Base-by-base conservation (phyloP, 2,797 vertebrate species). In the Apogon hyalosoma region DNA sequence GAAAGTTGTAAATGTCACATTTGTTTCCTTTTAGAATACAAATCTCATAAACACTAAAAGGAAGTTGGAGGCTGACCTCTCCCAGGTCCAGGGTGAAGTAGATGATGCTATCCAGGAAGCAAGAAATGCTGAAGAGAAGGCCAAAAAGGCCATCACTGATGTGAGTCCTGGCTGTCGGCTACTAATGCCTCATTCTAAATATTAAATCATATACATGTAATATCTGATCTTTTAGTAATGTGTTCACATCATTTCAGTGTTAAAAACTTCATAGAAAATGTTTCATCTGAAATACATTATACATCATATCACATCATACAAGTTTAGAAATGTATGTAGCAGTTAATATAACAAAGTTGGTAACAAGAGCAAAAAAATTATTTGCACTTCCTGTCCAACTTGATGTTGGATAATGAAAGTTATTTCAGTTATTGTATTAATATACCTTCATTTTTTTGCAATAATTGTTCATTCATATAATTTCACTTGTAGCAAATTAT, bases 141-240 rank as follows among this genome's bases (percentile, higher is more conserved):
- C 96, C 73, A 97, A 96, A 88, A 97, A 97, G 71, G 95, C 95
- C 1, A 95, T 97, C 77, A 96, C 94, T 41, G 95, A 97, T 60
- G 96, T 98, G 75, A 95, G 86, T 2, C 13, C 3, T 65, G 19
- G 50, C n/a, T 42, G n/a, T 8, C 9, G 36, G 6, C 48, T 55
- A 57, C 15, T 31, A 15, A 14, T 19, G 13, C 14, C 11, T 43
- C 1, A 31, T 60, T 63, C 16, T 38, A 49, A 52, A 36, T 4
- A 21, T 28, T 28, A 28, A 28, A 28, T 28, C 1, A 28, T 21
- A 21, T 21, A 21, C 19, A 28, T 28, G 6, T 28, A 28, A 28
- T 28, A 28, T 28, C 24, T 28, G 4, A 6, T 28, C 1, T 28
- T 28, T 28, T 28, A 28, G 24, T 28, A 28, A 28, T 28, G 24